These are phyloP conservation scores for Chrysogorgia sp. DNA, from an alignment of 92 coral and sea anemone species.

Conservation along the genomic window DNA sequence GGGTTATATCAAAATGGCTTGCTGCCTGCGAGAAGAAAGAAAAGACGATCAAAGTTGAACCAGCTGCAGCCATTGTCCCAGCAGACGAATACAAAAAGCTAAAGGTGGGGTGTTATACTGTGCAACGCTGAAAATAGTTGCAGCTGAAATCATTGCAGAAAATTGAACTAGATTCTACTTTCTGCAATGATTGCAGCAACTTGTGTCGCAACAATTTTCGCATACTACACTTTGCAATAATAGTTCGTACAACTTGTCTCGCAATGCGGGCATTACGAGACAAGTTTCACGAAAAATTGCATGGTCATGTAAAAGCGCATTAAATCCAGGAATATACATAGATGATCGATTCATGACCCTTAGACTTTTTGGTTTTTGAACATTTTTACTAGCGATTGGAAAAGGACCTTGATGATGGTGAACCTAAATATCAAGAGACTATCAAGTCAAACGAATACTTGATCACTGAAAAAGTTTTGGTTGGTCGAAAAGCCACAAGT, in stretches of 20 bases:
- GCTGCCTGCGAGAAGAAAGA: slow-evolving; percentile 37
- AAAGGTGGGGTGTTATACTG: too few species aligned
- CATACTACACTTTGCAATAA: too few species aligned
- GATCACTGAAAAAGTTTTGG: slow-evolving; percentile 12
- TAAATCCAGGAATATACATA: too few species aligned
- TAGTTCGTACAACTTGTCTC: too few species aligned
- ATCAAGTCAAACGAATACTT: slow-evolving; percentile 10
- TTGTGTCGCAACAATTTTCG: too few species aligned
- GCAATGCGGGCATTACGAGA: too few species aligned
- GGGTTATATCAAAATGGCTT: slow-evolving; percentile 11
- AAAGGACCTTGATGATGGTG: slow-evolving; percentile 20
- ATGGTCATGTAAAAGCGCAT: too few species aligned
- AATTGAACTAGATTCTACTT: too few species aligned
- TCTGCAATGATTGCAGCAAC: too few species aligned
- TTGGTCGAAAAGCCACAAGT: slow-evolving; percentile 5
- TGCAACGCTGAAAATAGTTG: too few species aligned
- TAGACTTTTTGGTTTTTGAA: not conserved
- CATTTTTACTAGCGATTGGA: slow-evolving; percentile 1
- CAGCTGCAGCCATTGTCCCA: slow-evolving; percentile 15
- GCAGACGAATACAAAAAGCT: slow-evolving; percentile 21
- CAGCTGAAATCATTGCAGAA: too few species aligned
- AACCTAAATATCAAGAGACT: slow-evolving; percentile 2
- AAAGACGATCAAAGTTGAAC: slow-evolving; percentile 22
- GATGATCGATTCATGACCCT: not conserved
- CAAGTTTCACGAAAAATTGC: too few species aligned